These are phyloP conservation scores for Scolopax rusticola DNA, from an alignment of 2,797 vertebrate species.

Conservation along the genomic window DNA sequence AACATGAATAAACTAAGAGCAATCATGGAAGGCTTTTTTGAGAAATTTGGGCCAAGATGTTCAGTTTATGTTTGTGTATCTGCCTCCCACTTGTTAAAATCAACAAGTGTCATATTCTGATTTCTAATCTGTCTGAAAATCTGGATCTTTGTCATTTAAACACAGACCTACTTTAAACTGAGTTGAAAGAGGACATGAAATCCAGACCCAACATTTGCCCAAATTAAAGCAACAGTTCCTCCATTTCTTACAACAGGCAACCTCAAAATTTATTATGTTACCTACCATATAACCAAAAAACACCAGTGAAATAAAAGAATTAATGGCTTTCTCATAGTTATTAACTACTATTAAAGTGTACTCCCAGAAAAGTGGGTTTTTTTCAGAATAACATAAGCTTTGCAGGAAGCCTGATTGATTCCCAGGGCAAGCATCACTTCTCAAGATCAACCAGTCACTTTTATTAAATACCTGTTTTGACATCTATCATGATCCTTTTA, in stretches of 20 bases:
- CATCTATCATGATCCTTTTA: neutral
- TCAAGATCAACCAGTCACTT: neutral
- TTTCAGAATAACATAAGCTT: neutral
- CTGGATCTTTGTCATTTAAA: neutral
- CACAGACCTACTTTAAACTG: neutral
- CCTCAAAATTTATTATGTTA: neutral
- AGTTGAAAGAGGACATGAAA: neutral
- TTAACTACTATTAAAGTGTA: neutral
- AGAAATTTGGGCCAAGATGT: neutral
- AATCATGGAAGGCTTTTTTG: neutral
- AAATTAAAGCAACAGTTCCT: neutral
- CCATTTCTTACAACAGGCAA: neutral
- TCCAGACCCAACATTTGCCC: neutral
- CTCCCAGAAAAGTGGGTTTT: neutral
- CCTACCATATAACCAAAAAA: neutral
- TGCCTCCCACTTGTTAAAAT: neutral
- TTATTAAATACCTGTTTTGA: neutral
- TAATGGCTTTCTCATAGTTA: neutral
- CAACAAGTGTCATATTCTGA: neutral
- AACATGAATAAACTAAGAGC: neutral
- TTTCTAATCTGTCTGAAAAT: neutral
- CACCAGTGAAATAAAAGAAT: neutral
- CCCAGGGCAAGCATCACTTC: neutral
- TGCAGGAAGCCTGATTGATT: neutral
- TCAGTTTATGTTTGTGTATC: neutral